Evolutionary conservation across 2,113 vertebrate species (phyloP), one percentile per base, ranked within the genome.

Genomic region (Mungos mungo): DNA sequence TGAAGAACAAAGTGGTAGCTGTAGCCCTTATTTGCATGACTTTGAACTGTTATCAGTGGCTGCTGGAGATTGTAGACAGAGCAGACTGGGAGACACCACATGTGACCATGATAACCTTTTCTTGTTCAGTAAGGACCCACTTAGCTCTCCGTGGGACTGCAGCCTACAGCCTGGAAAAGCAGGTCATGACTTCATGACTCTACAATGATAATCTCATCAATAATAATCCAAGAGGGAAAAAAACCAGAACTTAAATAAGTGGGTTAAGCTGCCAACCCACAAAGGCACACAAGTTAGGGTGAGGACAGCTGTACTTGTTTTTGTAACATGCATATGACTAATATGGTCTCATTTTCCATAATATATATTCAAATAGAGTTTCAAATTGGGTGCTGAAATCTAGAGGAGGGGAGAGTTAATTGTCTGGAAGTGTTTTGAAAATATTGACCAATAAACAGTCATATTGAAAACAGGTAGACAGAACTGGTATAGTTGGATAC

Each of bases 11-110:
- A 9, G 0, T 47, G n/a, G 87, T 85, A 96, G 81, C 93, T 79
- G 19, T 41, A 33, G 50, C 31, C 87, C 35, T 63, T 68, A 33
- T 96, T 60, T 82, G 93, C 97, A 92, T 86, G 18, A 14, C 98
- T 98, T 97, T 98, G 97, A 98, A 96, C 98, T 96, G 95, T 98
- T 98, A 96, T 98, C 98, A 89, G 38, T 89, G 96, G 90, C 95
- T 92, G 92, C 97, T 95, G 60, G 90, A 82, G 96, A n/a, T 65
- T 87, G 92, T 57, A 13, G 13, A 93, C 71, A 96, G 91, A 96
- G 97, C 97, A 90, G 97, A 74, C 97, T 1, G 38, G 33, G 68
- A 97, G 98, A 95, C 80, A 96, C 89, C 14, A 0, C 7, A 1
- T 80, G 92, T 85, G 84, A 89, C 96, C 96, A 80, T 23, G 97